Evolutionary conservation across 2,797 vertebrate species (phyloP).

Genomic region (Xiphorhynchus erythropygius): DNA sequence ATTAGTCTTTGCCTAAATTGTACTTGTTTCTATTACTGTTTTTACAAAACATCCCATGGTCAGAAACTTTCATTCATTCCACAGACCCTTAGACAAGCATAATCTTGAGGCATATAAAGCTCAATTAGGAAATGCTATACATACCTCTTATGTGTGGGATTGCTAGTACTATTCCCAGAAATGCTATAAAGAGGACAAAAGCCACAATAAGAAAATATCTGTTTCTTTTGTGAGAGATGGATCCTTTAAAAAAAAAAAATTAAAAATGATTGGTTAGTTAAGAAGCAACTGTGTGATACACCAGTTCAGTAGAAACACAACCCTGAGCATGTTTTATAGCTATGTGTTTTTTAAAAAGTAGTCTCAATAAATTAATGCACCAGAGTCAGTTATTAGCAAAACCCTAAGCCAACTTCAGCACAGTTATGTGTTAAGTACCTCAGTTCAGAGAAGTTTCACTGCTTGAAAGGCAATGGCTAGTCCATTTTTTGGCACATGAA

Average conservation of each 20-base stretch:
- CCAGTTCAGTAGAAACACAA: neutral
- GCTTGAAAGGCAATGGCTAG: neutral
- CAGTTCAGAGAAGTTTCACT: neutral
- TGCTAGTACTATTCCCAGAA: rapidly evolving
- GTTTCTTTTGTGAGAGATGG: rapidly evolving
- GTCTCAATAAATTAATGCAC: neutral
- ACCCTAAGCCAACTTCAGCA: neutral
- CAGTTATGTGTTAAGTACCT: neutral
- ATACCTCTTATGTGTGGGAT: rapidly evolving
- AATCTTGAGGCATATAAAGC: neutral
- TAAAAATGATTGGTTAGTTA: neutral
- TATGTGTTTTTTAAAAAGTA: neutral
- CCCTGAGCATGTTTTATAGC: neutral
- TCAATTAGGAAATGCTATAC: neutral
- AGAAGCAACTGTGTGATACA: neutral
- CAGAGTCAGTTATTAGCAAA: neutral
- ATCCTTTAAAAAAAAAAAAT: neutral
- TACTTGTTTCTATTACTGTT: neutral
- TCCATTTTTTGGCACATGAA: neutral
- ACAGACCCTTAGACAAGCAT: neutral
- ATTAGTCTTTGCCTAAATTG: neutral
- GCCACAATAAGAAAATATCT: rapidly evolving
- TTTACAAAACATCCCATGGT: neutral
- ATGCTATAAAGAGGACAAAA: rapidly evolving
- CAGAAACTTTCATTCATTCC: neutral